Percentiles rank a stretch among this genome's conserved stretches.
Conservation (phyloP, 2,888 invertebrate species). For the Apamea anceps region DNA sequence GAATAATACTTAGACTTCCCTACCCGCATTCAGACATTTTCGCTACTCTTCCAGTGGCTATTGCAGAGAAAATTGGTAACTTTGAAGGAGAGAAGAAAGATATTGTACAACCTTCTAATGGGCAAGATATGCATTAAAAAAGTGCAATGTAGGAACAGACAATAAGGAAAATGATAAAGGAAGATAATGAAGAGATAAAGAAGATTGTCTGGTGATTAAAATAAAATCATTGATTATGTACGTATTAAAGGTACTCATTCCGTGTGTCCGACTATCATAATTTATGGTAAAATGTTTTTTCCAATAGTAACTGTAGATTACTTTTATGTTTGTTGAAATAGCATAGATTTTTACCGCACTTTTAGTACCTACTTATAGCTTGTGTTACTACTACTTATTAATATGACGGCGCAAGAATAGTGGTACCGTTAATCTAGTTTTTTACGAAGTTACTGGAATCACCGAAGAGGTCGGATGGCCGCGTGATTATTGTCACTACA, state of each 20-base stretch:
- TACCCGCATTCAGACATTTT: not conserved
- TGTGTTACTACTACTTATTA: not conserved
- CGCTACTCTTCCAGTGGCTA: not conserved
- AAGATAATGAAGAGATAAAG: not conserved
- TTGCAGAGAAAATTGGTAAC: conserved; percentile 2
- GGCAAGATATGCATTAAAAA: not conserved
- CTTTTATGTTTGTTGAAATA: not conserved
- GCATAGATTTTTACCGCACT: not conserved
- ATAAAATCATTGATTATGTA: not conserved
- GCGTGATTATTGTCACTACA: no score
- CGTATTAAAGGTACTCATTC: not conserved
- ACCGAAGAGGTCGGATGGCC: not conserved
- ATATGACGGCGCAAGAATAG: not conserved
- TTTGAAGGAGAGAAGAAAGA: not conserved
- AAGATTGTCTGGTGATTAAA: not conserved
- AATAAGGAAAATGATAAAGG: not conserved
- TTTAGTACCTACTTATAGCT: not conserved
- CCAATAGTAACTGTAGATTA: not conserved
- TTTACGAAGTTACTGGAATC: not conserved
- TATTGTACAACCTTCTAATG: not conserved
- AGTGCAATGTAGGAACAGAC: not conserved
- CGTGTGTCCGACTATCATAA: not conserved
- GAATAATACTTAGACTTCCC: not conserved
- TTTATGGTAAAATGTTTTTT: not conserved
- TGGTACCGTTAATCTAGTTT: not conserved